Base-by-base conservation (phyloP, 1,140 invertebrate genomes). In the Sycophaga agraensis region DNA sequence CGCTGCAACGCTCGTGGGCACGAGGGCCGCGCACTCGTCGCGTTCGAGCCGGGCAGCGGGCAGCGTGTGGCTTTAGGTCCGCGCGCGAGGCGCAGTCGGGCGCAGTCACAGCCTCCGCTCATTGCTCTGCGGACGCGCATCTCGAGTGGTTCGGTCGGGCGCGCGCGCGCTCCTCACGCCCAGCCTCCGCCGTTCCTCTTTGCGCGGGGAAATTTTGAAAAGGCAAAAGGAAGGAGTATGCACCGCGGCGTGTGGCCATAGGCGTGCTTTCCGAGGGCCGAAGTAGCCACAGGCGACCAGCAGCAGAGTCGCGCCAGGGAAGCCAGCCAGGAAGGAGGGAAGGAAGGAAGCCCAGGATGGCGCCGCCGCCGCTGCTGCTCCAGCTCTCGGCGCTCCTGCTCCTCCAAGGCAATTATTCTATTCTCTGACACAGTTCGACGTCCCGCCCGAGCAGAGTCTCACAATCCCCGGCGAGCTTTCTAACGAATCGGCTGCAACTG, bases 401-500 rank as follows among this genome's bases (percentile, higher is more conserved):
- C n/a, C 22, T 50, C 9, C 42, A 48, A 61, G 59, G 59, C 51
- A 61, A 61, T 37, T 61, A 51, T 49, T 50, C n/a, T 21, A 31
- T 31, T n/a, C n/a, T n/a, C n/a, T n/a, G n/a, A n/a, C n/a, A n/a
- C n/a, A n/a, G n/a, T n/a, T n/a, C n/a, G n/a, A n/a, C n/a, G n/a
- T n/a, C n/a, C n/a, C n/a, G n/a, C n/a, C n/a, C n/a, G n/a, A n/a
- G n/a, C n/a, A n/a, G n/a, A n/a, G n/a, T n/a, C n/a, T n/a, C n/a
- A n/a, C n/a, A n/a, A n/a, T n/a, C n/a, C n/a, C n/a, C n/a, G n/a
- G n/a, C n/a, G n/a, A n/a, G n/a, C n/a, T n/a, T n/a, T n/a, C n/a
- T n/a, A n/a, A n/a, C n/a, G n/a, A n/a, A n/a, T n/a, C n/a, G n/a
- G n/a, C n/a, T n/a, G n/a, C n/a, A n/a, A n/a, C n/a, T n/a, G n/a